Evolutionary conservation across 1,140 invertebrate genomes (phyloP).

Genomic region (Triops cancriformis): DNA sequence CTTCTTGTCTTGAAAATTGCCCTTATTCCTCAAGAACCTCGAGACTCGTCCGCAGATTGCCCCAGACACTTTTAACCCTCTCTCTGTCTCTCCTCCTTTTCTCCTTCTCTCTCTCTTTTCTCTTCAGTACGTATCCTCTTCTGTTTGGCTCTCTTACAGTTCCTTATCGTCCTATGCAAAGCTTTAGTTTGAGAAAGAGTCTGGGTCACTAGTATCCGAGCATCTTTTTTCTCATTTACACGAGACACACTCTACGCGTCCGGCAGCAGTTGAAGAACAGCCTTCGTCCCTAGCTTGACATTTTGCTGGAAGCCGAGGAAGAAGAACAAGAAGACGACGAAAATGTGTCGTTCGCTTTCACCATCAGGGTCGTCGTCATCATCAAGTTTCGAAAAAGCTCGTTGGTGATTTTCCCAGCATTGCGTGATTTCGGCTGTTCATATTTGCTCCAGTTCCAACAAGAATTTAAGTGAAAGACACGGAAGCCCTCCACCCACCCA

Average conservation of each 20-base stretch:
- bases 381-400: too few species aligned
- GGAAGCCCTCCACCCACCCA: not conserved
- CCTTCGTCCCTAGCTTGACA: not conserved
- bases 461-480: too few species aligned
- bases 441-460: too few species aligned
- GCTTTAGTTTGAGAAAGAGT: not conserved
- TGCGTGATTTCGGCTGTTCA: too few species aligned
- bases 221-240: constrained; percentile 14
- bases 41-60: not conserved
- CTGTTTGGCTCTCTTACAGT: not conserved
- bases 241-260: not conserved
- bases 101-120: not conserved
- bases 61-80: constrained; percentile 17
- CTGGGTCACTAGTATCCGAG: constrained; percentile 3
- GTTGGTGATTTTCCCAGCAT: too few species aligned
- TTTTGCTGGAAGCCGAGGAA: not conserved
- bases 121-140: not conserved
- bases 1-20: not conserved
- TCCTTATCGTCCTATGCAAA: constrained; percentile 1
- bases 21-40: constrained; percentile 8
- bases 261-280: not conserved
- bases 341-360: not conserved
- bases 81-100: constrained; percentile 11
- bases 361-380: too few species aligned
- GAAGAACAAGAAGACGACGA: not conserved